Evolutionary conservation across 2,888 invertebrate genomes (phyloP), one percentile per base, ranked within the genome.

Genomic region (Lasioglossum figueresi): DNA sequence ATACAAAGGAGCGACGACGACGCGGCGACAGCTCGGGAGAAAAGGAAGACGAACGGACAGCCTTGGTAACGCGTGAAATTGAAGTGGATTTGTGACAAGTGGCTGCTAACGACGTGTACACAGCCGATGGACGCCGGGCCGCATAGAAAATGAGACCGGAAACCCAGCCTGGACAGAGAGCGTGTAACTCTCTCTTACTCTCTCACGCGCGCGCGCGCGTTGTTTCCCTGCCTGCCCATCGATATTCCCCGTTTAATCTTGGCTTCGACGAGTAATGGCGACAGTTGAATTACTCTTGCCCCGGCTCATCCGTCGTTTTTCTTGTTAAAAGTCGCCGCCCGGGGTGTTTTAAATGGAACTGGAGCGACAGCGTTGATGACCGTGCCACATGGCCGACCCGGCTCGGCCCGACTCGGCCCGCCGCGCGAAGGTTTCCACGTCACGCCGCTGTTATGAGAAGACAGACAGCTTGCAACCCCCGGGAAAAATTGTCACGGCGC

Each of bases 41-140:
- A 66, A 34, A 34, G 34, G 66, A 34, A 23, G 66, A 34, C 6
- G 31, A 4, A 37, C 66, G 34, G 83, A 48, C 66, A 40, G 66
- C 63, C 79, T 81, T 88, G 37, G 70, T 74, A 68, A 68, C 78
- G 79, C 80, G 88, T 76, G 83, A 86, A 86, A 84, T 87, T 87
- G 66, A 83, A 89, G 82, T 83, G 82, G 88, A 89, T 89, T 88
- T 87, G 87, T 84, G 86, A 88, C 86, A 84, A 80, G 74, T 74
- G 81, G 87, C 86, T 89, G 88, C 92, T 92, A 92, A 92, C 92
- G 92, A 92, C 92, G 91, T 92, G 92, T 92, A 92, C 91, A 92
- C 89, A 92, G 37, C 89, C 66, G 48, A 80, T 56, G 76, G 82
- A 70, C 70, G 34, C 66, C 34, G 34, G 68, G 34, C 48, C 74